phyloP scores from a whole-genome alignment of 2,888 invertebrate species.

The Antheraea yamamai region DNA sequence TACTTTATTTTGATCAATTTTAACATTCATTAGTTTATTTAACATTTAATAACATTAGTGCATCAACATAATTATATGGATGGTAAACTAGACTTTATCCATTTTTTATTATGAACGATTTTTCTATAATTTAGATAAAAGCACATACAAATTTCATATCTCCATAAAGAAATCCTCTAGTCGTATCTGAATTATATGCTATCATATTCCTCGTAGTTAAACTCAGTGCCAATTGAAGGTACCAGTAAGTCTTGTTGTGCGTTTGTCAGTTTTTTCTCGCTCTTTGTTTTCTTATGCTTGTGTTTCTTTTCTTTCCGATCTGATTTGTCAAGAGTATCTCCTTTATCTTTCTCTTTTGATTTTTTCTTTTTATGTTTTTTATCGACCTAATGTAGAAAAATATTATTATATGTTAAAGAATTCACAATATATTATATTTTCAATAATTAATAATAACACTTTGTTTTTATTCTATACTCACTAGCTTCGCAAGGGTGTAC shows the following conservation, averaged over 20 bases:
- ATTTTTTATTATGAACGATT: no score
- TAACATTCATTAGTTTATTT: no score
- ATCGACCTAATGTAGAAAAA: slow-evolving; percentile 53
- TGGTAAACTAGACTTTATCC: no score
- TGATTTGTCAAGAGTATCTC: slow-evolving; percentile 75
- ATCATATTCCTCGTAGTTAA: slow-evolving; percentile 69
- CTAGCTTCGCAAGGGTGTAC: no score
- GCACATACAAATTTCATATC: no score
- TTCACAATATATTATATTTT: background rate
- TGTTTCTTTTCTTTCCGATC: slow-evolving; percentile 81
- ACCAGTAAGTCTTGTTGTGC: slow-evolving; percentile 76
- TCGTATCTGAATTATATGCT: slow-evolving; percentile 52
- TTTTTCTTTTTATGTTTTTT: slow-evolving; percentile 82
- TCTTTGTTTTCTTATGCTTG: slow-evolving; percentile 78
- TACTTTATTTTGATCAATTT: no score
- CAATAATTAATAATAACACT: no score
- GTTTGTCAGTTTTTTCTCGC: slow-evolving; percentile 68
- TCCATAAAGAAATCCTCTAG: background rate
- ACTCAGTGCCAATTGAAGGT: slow-evolving; percentile 43
- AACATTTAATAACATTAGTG: no score
- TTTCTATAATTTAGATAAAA: no score
- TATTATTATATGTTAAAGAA: background rate
- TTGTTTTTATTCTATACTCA: no score
- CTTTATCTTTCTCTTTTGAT: slow-evolving; percentile 78
- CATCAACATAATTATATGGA: no score